Evolutionary conservation across 2,113 vertebrate species (phyloP), one percentile per base, ranked within the genome.

Genomic region (Cnemophilus loriae): DNA sequence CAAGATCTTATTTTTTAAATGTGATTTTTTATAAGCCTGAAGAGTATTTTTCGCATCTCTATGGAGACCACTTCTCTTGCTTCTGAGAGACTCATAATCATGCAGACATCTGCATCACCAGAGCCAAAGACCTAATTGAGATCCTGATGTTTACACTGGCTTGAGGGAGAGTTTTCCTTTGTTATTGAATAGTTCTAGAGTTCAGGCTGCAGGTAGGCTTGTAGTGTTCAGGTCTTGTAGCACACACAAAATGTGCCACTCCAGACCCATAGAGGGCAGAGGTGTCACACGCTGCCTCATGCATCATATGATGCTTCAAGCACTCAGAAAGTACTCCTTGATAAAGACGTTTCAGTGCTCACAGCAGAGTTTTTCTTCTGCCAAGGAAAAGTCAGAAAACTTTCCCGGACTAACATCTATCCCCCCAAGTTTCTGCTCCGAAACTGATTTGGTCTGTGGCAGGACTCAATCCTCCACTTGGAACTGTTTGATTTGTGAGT

Each of bases 261-360:
- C 49, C 33, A 84, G 35, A 67, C 95, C 93, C 64, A 86, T 5
- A 95, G 96, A 93, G 92, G 95, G 96, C 96, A 96, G 94, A 84
- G 91, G 53, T 84, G 84, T 59, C 68, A 65, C 35, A 6, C 4
- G 0, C 5, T 91, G 81, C 39, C 70, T 84, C 5, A 5, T 13
- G 2, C 49, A 57, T 46, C 68, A 2, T 3, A 18, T 0, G 3
- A 9, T 44, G 41, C 79, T 82, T 57, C 64, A 27, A 71, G 60
- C 33, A 4, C 50, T 57, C 1, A 61, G 39, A 83, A 86, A 46
- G 24, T 6, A 11, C 10, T 33, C 28, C 2, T 3, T 7, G 3
- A 74, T 5, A 50, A 49, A 89, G 84, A 61, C 0, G 0, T 90
- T 64, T 57, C 82, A 20, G 46, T 32, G 59, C 74, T 86, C 78